These are phyloP conservation scores for Peromyscus polionotus DNA, from an alignment of 2,113 vertebrate genomes.

Conservation along the genomic window DNA sequence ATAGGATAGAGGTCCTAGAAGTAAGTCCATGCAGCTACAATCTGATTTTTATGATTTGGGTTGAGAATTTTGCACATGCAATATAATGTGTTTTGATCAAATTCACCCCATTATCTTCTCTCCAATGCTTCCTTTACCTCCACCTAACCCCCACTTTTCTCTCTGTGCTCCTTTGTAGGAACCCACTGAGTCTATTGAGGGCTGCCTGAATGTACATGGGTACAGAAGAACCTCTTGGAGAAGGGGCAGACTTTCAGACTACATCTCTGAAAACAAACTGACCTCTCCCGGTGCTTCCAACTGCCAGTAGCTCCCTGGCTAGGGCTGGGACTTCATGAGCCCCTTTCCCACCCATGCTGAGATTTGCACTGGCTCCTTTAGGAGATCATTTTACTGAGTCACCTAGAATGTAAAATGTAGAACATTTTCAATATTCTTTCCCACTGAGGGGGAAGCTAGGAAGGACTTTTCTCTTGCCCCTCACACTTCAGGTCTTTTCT, in stretches of 20 bases:
- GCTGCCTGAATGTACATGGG: too few relatives aligned
- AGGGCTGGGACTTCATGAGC: not conserved
- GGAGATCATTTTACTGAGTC: not conserved
- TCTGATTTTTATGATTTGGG: not conserved
- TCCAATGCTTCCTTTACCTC: not conserved
- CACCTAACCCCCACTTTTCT: not conserved
- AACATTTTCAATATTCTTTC: slow-evolving; percentile 35
- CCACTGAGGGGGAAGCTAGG: not conserved
- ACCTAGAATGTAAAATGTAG: not conserved
- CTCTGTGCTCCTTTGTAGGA: not conserved
- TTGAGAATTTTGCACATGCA: not conserved
- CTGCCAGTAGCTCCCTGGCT: too few relatives aligned
- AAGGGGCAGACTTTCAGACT: not conserved
- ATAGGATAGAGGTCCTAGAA: too few relatives aligned
- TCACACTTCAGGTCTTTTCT: not conserved
- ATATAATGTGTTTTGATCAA: not conserved
- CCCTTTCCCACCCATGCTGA: not conserved
- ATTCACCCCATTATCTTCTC: not conserved
- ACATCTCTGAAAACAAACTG: not conserved
- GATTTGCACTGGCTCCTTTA: not conserved
- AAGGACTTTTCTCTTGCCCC: not conserved
- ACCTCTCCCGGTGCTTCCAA: not conserved
- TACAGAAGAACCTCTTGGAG: not conserved
- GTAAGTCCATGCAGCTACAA: not conserved
- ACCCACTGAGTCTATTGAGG: not conserved